A percentile compares a stretch with the other conserved stretches of the same genome.
Evolutionary conservation across 2,888 invertebrate species (phyloP).

Genomic region (Chrysina gloriosa): DNA sequence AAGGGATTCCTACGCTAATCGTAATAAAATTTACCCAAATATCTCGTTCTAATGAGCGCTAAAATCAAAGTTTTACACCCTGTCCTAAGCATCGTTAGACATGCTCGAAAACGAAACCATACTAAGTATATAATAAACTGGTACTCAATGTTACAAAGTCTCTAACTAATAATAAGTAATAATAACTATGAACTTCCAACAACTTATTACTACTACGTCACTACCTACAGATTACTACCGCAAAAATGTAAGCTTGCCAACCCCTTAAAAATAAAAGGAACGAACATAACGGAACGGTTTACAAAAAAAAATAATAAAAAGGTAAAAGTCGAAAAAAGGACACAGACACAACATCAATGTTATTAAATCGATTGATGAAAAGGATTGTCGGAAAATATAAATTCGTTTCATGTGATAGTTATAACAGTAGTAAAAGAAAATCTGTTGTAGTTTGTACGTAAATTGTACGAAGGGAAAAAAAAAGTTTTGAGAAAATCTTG

Average conservation of each 20-base stretch:
- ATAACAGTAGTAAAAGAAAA: not conserved
- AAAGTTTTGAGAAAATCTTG: not conserved
- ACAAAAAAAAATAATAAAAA: constrained; percentile 59
- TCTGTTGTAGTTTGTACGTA: not conserved
- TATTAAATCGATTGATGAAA: constrained; percentile 24
- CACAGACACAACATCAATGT: constrained; percentile 43
- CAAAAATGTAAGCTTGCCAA: constrained; percentile 64
- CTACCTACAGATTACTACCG: constrained; percentile 56
- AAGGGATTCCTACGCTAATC: constrained; percentile 7
- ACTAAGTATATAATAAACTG: constrained; percentile 16
- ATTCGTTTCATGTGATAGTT: constrained; percentile 15
- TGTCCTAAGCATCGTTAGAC: constrained; percentile 38
- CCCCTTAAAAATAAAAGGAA: constrained; percentile 67
- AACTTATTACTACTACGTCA: constrained; percentile 38
- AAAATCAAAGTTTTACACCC: constrained; percentile 22
- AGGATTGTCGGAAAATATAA: not conserved
- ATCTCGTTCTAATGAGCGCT: constrained; percentile 9
- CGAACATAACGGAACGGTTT: constrained; percentile 70
- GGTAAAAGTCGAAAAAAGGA: constrained; percentile 43
- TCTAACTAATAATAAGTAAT: constrained; percentile 37
- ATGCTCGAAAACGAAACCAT: constrained; percentile 35
- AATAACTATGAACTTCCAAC: constrained; percentile 28
- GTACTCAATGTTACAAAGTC: constrained; percentile 36
- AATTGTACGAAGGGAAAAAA: not conserved
- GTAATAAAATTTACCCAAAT: not conserved